Percentiles rank a stretch among this genome's conserved stretches.
Conservation (phyloP, 2,797 vertebrate species). For the Lepus townsendii region DNA sequence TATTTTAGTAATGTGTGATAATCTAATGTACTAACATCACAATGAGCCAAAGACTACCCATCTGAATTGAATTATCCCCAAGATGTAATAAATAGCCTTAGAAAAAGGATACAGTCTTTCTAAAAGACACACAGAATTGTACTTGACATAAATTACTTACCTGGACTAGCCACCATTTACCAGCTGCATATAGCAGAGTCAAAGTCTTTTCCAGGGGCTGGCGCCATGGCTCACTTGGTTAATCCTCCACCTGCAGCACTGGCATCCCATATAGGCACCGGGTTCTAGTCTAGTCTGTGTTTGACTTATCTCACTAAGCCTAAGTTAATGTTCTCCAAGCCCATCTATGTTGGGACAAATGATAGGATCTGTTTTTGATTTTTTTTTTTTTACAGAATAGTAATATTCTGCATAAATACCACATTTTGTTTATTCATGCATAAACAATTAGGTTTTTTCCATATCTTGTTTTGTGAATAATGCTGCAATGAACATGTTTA, state of each 20-base stretch:
- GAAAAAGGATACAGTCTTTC: neutral
- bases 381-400: neutral
- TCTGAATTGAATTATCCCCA: neutral
- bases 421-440: neutral
- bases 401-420: neutral
- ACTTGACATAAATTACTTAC: neutral
- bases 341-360: neutral
- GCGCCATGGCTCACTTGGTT: no score
- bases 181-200: neutral
- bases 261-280: no score
- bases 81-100: neutral
- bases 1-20: slow-evolving; percentile 30
- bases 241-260: no score
- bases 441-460: neutral
- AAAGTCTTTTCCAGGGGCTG: neutral
- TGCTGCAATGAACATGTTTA: neutral
- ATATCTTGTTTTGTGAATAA: neutral
- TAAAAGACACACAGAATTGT: neutral
- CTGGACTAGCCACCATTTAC: neutral
- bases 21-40: neutral
- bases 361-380: neutral
- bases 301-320: neutral
- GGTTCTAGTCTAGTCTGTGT: no score
- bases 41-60: neutral
- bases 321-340: neutral